phyloP scores from a whole-genome alignment of 2,888 invertebrate genomes.

The Chromoteleia sp. region DNA sequence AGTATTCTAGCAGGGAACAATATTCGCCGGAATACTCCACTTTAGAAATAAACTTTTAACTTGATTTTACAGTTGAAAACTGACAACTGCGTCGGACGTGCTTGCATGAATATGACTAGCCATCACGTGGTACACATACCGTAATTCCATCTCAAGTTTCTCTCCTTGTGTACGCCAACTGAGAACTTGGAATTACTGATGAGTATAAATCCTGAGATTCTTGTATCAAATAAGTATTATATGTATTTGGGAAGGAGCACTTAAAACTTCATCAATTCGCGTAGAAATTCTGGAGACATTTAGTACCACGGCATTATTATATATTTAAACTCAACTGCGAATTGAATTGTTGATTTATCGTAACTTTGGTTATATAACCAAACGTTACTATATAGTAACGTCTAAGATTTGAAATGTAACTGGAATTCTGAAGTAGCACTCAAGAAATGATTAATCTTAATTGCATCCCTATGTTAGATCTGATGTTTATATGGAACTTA shows the following conservation, averaged over 20 bases:
- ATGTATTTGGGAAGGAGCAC: slow-evolving; percentile 23
- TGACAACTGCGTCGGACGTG: slow-evolving; percentile 40
- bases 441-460: slow-evolving; percentile 33
- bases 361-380: no score
- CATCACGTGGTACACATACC: slow-evolving; percentile 37
- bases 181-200: slow-evolving; percentile 46
- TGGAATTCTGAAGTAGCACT: slow-evolving; percentile 29
- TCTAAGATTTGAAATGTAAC: slow-evolving; percentile 33
- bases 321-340: neutral
- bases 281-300: slow-evolving; percentile 25
- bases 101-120: slow-evolving; percentile 49
- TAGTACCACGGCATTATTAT: neutral
- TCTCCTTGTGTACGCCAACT: slow-evolving; percentile 21
- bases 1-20: slow-evolving; percentile 11
- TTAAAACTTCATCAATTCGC: slow-evolving; percentile 38
- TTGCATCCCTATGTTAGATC: slow-evolving; percentile 17
- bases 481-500: neutral
- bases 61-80: slow-evolving; percentile 43
- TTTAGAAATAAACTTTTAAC: slow-evolving; percentile 49
- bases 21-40: slow-evolving; percentile 21
- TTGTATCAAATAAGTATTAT: slow-evolving; percentile 33
- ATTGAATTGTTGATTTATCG: no score
- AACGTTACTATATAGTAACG: no score
- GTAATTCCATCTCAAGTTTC: slow-evolving; percentile 33
- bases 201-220: slow-evolving; percentile 42